Evolutionary conservation across 92 coral and sea anemone species (phyloP), one percentile per base, ranked within the genome.

Genomic region (Scolanthus callimorphus): DNA sequence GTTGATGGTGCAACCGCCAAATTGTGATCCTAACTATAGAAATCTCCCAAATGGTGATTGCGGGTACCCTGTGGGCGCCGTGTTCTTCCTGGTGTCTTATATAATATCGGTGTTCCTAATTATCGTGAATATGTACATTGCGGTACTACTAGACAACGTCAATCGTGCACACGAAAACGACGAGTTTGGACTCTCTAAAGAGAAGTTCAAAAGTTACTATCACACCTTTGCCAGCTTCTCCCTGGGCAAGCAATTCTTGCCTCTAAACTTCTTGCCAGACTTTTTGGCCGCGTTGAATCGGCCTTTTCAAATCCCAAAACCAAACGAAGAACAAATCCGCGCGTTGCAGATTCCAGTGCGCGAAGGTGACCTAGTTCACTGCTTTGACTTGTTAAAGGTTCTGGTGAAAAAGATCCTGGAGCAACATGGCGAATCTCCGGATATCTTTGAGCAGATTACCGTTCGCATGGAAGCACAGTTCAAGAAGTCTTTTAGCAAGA

Each of bases 101-200:
- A 86, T 92, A 19, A 72, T 83, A 12, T 53, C 83, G 1, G 96
- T 90, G 17, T 89, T 76, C 51, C 59, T 92, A 29, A 89, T 84
- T 4, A 84, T 92, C 29, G 96, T 92, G 0, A 92, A 92, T 69
- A 92, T 92, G 96, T 84, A 92, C 79, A 92, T 92, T 31, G 98
- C 98, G 6, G 81, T 92, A 4, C 77, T 92, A 30, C 57, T 92
- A 34, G 96, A 92, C 45, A 92, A 92, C 67, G 95, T 92, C 11
- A 90, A 84, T 24, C 85, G 96, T 2, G 91, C 95, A 0, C 95
- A 92, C 51, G 85, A 88, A 43, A 82, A 62, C 38, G 96, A 85
- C 62, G 91, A 92, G 41, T 85, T 92, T 50, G 88, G 88, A 11
- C 83, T 92, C 41, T 76, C 86, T 11, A 85, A 88, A 39, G 98